These are phyloP conservation scores for Nomada fabriciana DNA, from an alignment of 2,888 invertebrate genomes.

Conservation along the genomic window DNA sequence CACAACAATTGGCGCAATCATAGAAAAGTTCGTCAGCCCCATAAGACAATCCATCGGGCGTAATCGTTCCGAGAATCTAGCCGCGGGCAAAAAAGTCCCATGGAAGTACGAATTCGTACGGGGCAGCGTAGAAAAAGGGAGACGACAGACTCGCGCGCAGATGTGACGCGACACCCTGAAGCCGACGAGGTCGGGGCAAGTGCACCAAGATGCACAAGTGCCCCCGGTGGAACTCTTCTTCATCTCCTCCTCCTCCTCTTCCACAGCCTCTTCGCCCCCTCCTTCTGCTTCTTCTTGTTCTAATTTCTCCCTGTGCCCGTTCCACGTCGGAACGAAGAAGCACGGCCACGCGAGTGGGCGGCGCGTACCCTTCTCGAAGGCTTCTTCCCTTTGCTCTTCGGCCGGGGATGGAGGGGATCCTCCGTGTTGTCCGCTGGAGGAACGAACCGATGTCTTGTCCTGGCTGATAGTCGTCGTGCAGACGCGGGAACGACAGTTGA, in stretches of 20 bases:
- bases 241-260: not conserved
- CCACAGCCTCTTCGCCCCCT: not conserved
- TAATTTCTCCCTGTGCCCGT: not conserved
- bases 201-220: constrained; percentile 60
- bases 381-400: constrained; percentile 42
- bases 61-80: constrained; percentile 53
- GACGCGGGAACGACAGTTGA: constrained; percentile 60
- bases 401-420: constrained; percentile 56
- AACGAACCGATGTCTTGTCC: constrained; percentile 49
- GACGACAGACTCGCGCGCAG: constrained; percentile 58
- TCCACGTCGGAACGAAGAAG: constrained; percentile 19
- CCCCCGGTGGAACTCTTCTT: constrained; percentile 23
- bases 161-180: constrained; percentile 57
- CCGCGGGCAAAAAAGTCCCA: constrained; percentile 19
- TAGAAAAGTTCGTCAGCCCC: constrained; percentile 12
- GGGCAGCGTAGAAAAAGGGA: constrained; percentile 52
- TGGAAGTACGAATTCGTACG: constrained; percentile 41
- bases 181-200: constrained; percentile 54
- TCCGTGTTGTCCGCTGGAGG: constrained; percentile 43
- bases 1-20: constrained; percentile 12
- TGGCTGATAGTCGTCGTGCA: constrained; percentile 64
- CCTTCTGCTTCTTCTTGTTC: not conserved
- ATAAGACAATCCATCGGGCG: constrained; percentile 18
- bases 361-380: constrained; percentile 63
- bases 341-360: constrained; percentile 73